Evolutionary conservation across 2,888 invertebrate genomes (phyloP).

Genomic region (Noctua fimbriata): DNA sequence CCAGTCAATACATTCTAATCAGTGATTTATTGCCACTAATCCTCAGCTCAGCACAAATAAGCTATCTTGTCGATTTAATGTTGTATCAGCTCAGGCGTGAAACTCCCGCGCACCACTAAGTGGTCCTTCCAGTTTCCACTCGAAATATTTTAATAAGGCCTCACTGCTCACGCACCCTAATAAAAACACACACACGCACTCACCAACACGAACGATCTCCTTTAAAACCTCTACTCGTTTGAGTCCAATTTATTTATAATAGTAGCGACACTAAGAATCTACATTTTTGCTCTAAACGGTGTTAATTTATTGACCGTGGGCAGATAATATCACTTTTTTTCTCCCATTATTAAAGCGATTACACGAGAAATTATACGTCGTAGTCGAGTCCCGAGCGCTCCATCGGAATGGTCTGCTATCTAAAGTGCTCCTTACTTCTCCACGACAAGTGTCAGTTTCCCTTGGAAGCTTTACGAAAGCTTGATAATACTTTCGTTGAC

Average conservation of each 20-base stretch:
- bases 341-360: slow-evolving; percentile 90
- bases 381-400: slow-evolving; percentile 83
- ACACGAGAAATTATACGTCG: slow-evolving; percentile 90
- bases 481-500: slow-evolving; percentile 85
- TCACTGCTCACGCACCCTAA: slow-evolving; percentile 90
- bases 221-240: slow-evolving; percentile 80
- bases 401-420: slow-evolving; percentile 68
- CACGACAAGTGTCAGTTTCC: slow-evolving; percentile 71
- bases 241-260: slow-evolving; percentile 88
- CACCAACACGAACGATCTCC: slow-evolving; percentile 80
- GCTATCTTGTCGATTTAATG: slow-evolving; percentile 91
- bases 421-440: slow-evolving; percentile 70
- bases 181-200: slow-evolving; percentile 87
- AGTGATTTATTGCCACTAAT: slow-evolving; percentile 90
- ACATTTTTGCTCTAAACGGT: slow-evolving; percentile 91
- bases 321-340: slow-evolving; percentile 90
- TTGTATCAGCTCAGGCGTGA: slow-evolving; percentile 90
- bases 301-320: slow-evolving; percentile 91
- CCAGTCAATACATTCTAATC: slow-evolving; percentile 91
- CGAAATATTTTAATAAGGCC: slow-evolving; percentile 91
- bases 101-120: slow-evolving; percentile 90
- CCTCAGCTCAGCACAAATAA: slow-evolving; percentile 90
- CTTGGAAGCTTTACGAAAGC: slow-evolving; percentile 61
- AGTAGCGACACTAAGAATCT: slow-evolving; percentile 90
- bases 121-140: slow-evolving; percentile 91